Base-by-base conservation (phyloP, 2,797 vertebrate species). In the Galaxias olidus region DNA sequence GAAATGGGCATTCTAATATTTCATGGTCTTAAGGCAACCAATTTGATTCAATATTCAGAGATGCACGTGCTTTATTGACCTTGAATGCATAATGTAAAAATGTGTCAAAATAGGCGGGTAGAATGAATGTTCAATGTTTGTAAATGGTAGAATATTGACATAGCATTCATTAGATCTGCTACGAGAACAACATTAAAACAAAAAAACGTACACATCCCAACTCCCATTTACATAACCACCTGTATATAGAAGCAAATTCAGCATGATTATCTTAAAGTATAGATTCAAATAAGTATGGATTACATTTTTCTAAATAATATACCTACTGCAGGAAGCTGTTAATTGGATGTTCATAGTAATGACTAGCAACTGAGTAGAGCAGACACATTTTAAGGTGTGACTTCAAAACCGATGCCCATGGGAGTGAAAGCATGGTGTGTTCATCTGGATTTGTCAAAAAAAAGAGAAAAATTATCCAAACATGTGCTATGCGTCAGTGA, bases 401-500 rank as follows among this genome's bases (percentile, higher is more conserved):
- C 30, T 30, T n/a, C 30, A 30, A 30, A 30, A 30, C 6, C 6
- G 30, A 30, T 30, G 30, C 30, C 30, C 30, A 6, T 30, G 30
- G 30, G 30, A 30, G 30, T 30, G 2, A 3, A 6, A 30, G 30
- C 30, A 30, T 6, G 30, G 51, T 53, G 17, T 4, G 17, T 13
- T 18, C 17, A 30, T 53, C 11, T 10, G 11, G 10, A 10, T 58
- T 9, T 58, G 18, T 40, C 13, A n/a, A 13, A 49, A 49, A 4
- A 19, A 43, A 19, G 17, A 10, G 15, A 42, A 42, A 41, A 42
- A 18, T 5, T 20, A 12, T n/a, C 18, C 83, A 82, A 76, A 88
- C 69, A 83, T 88, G 66, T 50, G 45, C 59, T 68, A 8, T 8
- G 52, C 66, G 75, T 81, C 77, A 85, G 68, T 76, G 68, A 84